Percentiles rank a stretch among this genome's conserved stretches.
phyloP scores from a whole-genome alignment of 2,888 invertebrate species.

The Troides aeacus region DNA sequence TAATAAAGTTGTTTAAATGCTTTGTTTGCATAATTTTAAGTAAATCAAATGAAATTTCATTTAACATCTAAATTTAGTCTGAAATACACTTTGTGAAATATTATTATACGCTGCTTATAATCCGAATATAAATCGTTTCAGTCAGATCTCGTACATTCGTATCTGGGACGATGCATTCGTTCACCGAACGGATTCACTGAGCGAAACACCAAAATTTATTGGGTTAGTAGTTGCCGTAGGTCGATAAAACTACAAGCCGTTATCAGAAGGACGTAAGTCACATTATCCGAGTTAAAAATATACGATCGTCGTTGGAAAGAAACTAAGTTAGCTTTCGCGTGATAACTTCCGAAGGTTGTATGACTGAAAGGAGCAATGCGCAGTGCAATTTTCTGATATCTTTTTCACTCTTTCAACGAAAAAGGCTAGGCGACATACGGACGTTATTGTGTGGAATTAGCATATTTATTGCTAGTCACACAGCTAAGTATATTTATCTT shows the following conservation, averaged over 20 bases:
- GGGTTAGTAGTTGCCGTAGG: constrained; percentile 79
- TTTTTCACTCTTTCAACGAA: constrained; percentile 77
- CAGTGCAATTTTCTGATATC: constrained; percentile 79
- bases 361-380: constrained; percentile 77
- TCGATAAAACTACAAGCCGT: constrained; percentile 73
- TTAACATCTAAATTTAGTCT: constrained; percentile 11
- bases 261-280: constrained; percentile 66
- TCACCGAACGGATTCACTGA: constrained; percentile 75
- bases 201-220: constrained; percentile 80
- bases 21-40: constrained; percentile 49
- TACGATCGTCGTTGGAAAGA: constrained; percentile 63
- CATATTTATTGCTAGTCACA: constrained; percentile 79
- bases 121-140: constrained; percentile 53
- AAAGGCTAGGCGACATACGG: constrained; percentile 75
- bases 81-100: constrained; percentile 9
- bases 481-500: constrained; percentile 75
- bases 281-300: constrained; percentile 59
- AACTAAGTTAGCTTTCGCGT: constrained; percentile 65
- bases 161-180: constrained; percentile 79
- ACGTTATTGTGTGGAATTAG: constrained; percentile 77
- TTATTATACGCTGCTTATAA: constrained; percentile 42
- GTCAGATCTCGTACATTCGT: constrained; percentile 68
- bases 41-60: constrained; percentile 31
- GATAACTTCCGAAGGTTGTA: constrained; percentile 59
- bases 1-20: constrained; percentile 63